Evolutionary conservation across 2,797 vertebrate genomes (phyloP).

Genomic region (Galaxias olidus): DNA sequence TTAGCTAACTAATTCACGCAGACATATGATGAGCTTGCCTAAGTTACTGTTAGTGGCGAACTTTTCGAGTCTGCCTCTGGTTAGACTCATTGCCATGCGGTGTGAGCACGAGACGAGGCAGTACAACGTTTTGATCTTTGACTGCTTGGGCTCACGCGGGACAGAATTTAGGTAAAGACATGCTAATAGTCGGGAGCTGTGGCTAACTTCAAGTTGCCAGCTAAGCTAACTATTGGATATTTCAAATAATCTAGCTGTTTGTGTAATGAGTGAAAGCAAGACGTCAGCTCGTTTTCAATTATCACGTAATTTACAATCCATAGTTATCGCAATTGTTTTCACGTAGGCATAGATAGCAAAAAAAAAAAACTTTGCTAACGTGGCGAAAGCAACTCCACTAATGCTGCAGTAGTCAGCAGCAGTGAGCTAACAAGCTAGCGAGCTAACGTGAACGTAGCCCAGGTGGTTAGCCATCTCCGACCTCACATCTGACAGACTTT

Average conservation of each 20-base stretch:
- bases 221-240: slow-evolving; percentile 39
- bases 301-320: too few species aligned
- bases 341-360: too few species aligned
- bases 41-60: slow-evolving; percentile 19
- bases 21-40: background rate
- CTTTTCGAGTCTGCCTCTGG: background rate
- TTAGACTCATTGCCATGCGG: background rate
- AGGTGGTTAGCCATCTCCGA: slow-evolving; percentile 35
- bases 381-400: slow-evolving; percentile 57
- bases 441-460: slow-evolving; percentile 18
- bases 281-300: too few species aligned
- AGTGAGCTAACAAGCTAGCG: slow-evolving; percentile 60
- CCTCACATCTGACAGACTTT: background rate
- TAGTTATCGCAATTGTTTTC: too few species aligned
- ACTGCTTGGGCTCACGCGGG: slow-evolving; percentile 16
- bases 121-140: slow-evolving; percentile 1
- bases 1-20: too few species aligned
- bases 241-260: slow-evolving; percentile 3
- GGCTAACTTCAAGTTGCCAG: slow-evolving; percentile 50
- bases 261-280: too few species aligned
- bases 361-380: slow-evolving; percentile 55
- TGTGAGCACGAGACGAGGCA: slow-evolving; percentile 13
- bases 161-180: slow-evolving; percentile 27
- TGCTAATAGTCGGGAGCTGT: slow-evolving; percentile 29
- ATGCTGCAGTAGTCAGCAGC: slow-evolving; percentile 63